These are phyloP conservation scores for Shargacucullia verbasci DNA, from an alignment of 2,888 invertebrate genomes.

Conservation along the genomic window DNA sequence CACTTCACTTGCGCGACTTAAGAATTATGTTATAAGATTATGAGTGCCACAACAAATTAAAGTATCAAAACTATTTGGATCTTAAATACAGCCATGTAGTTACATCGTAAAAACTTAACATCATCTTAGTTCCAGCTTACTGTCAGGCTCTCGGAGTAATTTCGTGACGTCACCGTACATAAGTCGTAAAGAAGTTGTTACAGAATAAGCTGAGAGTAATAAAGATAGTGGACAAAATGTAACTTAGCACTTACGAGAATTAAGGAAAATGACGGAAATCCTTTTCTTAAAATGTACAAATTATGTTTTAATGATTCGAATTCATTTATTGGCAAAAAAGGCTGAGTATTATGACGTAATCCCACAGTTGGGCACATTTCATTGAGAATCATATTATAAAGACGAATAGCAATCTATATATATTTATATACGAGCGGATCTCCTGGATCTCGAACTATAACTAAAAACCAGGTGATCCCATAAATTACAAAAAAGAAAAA, in stretches of 20 bases:
- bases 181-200: conserved; percentile 52
- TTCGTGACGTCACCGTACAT: conserved; percentile 42
- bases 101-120: conserved; percentile 43
- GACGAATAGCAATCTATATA: too few relatives aligned
- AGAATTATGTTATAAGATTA: conserved; percentile 7
- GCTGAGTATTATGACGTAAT: too few relatives aligned
- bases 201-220: conserved; percentile 33
- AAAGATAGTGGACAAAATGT: conserved; percentile 49
- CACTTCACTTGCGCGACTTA: too few relatives aligned
- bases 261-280: conserved; percentile 4
- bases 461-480: too few relatives aligned
- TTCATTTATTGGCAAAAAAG: too few relatives aligned
- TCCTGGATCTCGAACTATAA: too few relatives aligned
- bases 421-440: too few relatives aligned
- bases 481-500: too few relatives aligned
- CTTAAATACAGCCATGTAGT: conserved; percentile 18
- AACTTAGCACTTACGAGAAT: conserved; percentile 26
- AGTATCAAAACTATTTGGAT: conserved; percentile 13
- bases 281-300: not conserved
- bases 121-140: conserved; percentile 38
- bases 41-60: conserved; percentile 12
- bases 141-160: conserved; percentile 39
- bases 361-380: too few relatives aligned
- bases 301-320: too few relatives aligned
- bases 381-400: too few relatives aligned